Base-by-base conservation (phyloP, 2,888 invertebrate genomes). In the Nomada fucata region DNA sequence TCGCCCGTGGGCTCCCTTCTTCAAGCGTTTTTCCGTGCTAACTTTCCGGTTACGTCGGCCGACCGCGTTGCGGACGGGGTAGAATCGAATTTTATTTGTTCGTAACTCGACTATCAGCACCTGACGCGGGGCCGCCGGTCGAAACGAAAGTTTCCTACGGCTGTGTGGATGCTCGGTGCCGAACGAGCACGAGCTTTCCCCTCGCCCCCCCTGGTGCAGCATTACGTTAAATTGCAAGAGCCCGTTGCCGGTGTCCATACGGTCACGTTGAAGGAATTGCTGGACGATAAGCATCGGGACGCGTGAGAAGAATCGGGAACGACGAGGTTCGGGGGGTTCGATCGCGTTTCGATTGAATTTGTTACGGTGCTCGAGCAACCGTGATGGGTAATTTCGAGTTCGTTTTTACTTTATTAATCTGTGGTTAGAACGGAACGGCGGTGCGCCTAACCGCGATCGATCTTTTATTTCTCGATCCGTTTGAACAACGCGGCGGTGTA, bases 11-110 rank as follows among this genome's bases (percentile, higher is more conserved):
- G 10, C 57, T 72, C 52, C 57, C 50, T 52, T 63, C 42, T 59
- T 26, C 47, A 59, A 68, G 18, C 79, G 57, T 36, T 53, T 81
- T 52, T n/a, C 11, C 44, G 5, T 18, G 42, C 15, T 64, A 79
- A 73, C 64, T 81, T 79, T 53, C 68, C 80, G 80, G 59, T 64
- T 79, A 81, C 68, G 20, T 55, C 47, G 79, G 47, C n/a, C 23
- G 52, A 15, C 42, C 80, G 52, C 63, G 55, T 61, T 47, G 50
- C 65, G 55, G 63, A 15, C 50, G 70, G 50, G 70, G 50, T 26
- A 42, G 71, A 79, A 81, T 77, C 69, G 65, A 81, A 78, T 81
- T 81, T 69, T 73, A 69, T 78, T 73, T 69, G 63, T 65, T 65
- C 44, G 79, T 78, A 81, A 81, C 64, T 78, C 71, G 65, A 53